Evolutionary conservation across 2,797 vertebrate species (phyloP).

Genomic region (Orestias chungarensis): DNA sequence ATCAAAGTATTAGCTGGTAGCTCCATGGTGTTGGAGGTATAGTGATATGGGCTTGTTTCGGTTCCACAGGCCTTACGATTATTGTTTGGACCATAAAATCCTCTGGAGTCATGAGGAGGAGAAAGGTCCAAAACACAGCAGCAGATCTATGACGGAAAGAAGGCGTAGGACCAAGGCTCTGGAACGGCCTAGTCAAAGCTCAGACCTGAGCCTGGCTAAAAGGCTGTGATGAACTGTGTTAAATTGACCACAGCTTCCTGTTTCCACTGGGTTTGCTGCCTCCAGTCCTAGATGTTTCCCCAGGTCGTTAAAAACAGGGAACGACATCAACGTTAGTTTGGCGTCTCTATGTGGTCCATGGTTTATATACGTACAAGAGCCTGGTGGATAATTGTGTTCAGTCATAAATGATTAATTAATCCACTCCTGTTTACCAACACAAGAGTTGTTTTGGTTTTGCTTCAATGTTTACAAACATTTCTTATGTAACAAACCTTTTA

Average conservation of each 20-base stretch:
- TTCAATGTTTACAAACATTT: conserved; percentile 38
- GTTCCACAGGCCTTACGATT: too few species aligned
- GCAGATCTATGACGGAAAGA: background rate
- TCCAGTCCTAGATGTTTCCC: too few species aligned
- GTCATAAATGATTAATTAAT: background rate
- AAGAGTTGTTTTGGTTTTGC: background rate
- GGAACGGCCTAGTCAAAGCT: background rate
- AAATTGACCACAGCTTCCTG: background rate
- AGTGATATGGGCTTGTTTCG: background rate
- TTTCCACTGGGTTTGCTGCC: too few species aligned
- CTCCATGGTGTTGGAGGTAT: background rate
- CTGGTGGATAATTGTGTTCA: background rate
- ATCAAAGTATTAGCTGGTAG: background rate
- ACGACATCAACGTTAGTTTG: background rate
- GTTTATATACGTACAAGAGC: too few species aligned
- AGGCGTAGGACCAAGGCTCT: background rate
- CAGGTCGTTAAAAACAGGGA: conserved; percentile 1
- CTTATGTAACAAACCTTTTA: conserved; percentile 3
- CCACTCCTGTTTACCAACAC: conserved; percentile 28
- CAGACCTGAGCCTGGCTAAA: background rate
- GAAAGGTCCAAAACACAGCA: too few species aligned
- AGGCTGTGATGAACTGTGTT: background rate
- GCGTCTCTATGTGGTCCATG: too few species aligned
- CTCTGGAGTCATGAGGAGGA: too few species aligned
- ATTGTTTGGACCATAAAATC: too few species aligned